These are phyloP conservation scores for Paracyclopina nana DNA, from an alignment of 1,140 invertebrate genomes.

Conservation along the genomic window DNA sequence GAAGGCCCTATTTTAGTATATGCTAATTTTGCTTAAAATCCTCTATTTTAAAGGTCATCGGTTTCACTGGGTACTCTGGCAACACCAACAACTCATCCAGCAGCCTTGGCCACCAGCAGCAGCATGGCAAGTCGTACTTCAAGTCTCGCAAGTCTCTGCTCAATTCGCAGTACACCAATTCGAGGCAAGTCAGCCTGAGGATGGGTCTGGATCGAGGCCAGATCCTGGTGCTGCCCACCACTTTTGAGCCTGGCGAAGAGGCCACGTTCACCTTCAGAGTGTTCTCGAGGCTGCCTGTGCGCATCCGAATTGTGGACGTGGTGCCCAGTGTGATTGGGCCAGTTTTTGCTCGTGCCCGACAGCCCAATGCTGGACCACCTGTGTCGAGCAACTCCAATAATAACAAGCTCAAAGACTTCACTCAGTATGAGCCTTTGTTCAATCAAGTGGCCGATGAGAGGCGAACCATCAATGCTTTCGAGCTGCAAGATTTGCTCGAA, in stretches of 20 bases:
- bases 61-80: slow-evolving; percentile 67
- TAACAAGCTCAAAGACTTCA: slow-evolving; percentile 46
- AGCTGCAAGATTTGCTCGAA: slow-evolving; percentile 71
- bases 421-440: slow-evolving; percentile 72
- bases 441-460: slow-evolving; percentile 68
- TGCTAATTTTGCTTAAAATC: too few species aligned
- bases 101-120: background rate
- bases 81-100: background rate
- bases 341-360: background rate
- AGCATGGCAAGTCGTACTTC: slow-evolving; percentile 39
- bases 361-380: too few species aligned
- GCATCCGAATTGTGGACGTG: slow-evolving; percentile 40
- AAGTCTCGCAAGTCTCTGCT: slow-evolving; percentile 68
- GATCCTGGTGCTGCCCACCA: slow-evolving; percentile 57
- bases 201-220: background rate
- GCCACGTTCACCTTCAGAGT: slow-evolving; percentile 59
- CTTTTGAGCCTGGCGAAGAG: slow-evolving; percentile 74
- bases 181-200: slow-evolving; percentile 47
- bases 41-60: slow-evolving; percentile 45
- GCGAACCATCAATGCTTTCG: slow-evolving; percentile 69
- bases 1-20: too few species aligned
- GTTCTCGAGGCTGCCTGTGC: slow-evolving; percentile 57
- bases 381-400: too few species aligned
- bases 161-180: slow-evolving; percentile 79
- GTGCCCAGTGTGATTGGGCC: slow-evolving; percentile 10